phyloP scores from a whole-genome alignment of 2,888 invertebrate genomes.

The Proisotoma minuta region DNA sequence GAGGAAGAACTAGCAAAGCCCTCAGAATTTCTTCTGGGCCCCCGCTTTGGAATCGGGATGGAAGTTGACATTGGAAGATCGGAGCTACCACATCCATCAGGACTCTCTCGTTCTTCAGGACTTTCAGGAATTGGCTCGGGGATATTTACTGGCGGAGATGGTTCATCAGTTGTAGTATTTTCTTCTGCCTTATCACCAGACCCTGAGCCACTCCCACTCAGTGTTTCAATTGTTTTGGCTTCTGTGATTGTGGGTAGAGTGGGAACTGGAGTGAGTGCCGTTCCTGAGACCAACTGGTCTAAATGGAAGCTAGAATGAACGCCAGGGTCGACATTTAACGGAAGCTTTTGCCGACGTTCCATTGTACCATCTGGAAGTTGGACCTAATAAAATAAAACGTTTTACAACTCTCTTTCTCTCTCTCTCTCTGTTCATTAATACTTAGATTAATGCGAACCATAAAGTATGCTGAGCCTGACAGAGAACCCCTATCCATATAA shows the following conservation, averaged over 20 bases:
- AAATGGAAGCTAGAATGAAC: constrained; percentile 84
- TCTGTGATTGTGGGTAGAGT: constrained; percentile 86
- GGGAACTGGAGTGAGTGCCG: constrained; percentile 71
- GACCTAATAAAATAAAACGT: no score
- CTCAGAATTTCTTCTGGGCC: constrained; percentile 42
- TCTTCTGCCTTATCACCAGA: not conserved
- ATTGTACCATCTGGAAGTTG: constrained; percentile 85
- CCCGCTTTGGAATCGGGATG: constrained; percentile 22
- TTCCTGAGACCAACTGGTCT: constrained; percentile 71
- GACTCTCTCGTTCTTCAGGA: constrained; percentile 38
- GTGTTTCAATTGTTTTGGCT: constrained; percentile 57
- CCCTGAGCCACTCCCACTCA: constrained; percentile 51
- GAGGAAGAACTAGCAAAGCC: constrained; percentile 31
- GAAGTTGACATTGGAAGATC: constrained; percentile 21
- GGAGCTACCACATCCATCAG: constrained; percentile 2
- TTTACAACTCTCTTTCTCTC: no score
- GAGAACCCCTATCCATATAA: constrained; percentile 84
- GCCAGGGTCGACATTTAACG: constrained; percentile 86
- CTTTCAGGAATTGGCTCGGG: constrained; percentile 43
- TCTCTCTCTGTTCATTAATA: no score
- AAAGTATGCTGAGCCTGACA: constrained; percentile 72
- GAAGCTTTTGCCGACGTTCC: constrained; percentile 84
- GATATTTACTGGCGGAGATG: constrained; percentile 33
- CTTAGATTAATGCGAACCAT: no score
- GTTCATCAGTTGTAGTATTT: constrained; percentile 15